phyloP scores from a whole-genome alignment of 2,113 vertebrate genomes.

The Syngnathus floridae region DNA sequence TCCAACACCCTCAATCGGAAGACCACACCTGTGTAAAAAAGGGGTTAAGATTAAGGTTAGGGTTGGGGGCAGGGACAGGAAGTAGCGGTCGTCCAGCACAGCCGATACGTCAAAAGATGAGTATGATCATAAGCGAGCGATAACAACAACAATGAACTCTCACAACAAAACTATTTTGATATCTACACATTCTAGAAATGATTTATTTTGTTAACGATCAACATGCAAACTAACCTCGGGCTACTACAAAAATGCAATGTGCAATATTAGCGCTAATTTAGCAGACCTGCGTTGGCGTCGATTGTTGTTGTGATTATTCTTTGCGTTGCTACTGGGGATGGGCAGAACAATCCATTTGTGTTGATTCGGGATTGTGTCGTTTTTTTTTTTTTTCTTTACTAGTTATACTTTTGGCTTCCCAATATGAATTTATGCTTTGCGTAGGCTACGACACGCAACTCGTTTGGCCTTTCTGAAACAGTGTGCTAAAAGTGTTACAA shows the following conservation, averaged over 20 bases:
- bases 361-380: too few species aligned
- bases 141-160: slow-evolving; percentile 71
- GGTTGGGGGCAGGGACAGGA: not conserved
- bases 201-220: slow-evolving; percentile 72
- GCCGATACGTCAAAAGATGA: slow-evolving; percentile 32
- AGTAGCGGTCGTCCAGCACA: slow-evolving; percentile 5
- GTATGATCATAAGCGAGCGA: slow-evolving; percentile 57
- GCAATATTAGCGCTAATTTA: slow-evolving; percentile 61
- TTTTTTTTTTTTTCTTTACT: too few species aligned
- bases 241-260: slow-evolving; percentile 62
- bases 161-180: slow-evolving; percentile 69
- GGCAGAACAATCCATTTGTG: not conserved
- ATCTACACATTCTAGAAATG: slow-evolving; percentile 66
- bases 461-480: too few species aligned
- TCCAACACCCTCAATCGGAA: slow-evolving; percentile 88
- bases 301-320: slow-evolving; percentile 74
- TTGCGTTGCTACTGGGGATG: slow-evolving; percentile 55
- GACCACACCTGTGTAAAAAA: slow-evolving; percentile 78
- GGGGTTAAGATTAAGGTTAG: not conserved
- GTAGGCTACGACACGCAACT: too few species aligned
- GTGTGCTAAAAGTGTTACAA: too few species aligned
- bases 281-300: slow-evolving; percentile 48
- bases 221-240: slow-evolving; percentile 63
- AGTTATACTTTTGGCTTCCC: not conserved
- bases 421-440: not conserved